These are phyloP conservation scores for Apocheima hispidaria DNA, from an alignment of 2,888 invertebrate species.

Conservation along the genomic window DNA sequence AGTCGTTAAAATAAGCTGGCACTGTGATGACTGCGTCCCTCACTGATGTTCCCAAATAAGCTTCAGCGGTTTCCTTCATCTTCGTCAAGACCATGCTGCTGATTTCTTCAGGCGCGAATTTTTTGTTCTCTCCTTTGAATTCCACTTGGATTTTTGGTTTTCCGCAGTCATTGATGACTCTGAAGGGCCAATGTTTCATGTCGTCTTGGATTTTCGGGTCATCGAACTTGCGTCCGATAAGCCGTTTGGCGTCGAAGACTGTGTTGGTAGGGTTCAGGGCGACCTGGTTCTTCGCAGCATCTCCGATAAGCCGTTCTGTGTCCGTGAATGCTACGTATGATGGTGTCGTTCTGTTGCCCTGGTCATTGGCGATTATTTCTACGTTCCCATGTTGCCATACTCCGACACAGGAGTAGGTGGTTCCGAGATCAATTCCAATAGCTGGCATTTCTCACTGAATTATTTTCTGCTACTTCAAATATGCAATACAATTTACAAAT, in stretches of 20 bases:
- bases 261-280: slow-evolving; percentile 92
- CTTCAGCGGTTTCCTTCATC: slow-evolving; percentile 89
- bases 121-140: slow-evolving; percentile 88
- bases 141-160: slow-evolving; percentile 90
- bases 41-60: slow-evolving; percentile 88
- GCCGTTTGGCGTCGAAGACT: slow-evolving; percentile 90
- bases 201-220: slow-evolving; percentile 92
- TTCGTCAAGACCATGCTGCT: slow-evolving; percentile 88
- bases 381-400: slow-evolving; percentile 94
- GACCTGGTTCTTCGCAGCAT: slow-evolving; percentile 95
- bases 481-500: slow-evolving; percentile 26
- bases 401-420: slow-evolving; percentile 95
- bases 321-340: slow-evolving; percentile 96
- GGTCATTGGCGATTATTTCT: slow-evolving; percentile 95
- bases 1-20: slow-evolving; percentile 92
- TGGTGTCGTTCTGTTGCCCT: slow-evolving; percentile 95
- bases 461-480: slow-evolving; percentile 27
- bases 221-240: slow-evolving; percentile 92
- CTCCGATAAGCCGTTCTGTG: slow-evolving; percentile 93
- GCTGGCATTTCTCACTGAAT: slow-evolving; percentile 66
- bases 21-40: slow-evolving; percentile 93
- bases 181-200: slow-evolving; percentile 94
- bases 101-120: slow-evolving; percentile 89
- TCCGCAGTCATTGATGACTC: slow-evolving; percentile 87
- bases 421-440: slow-evolving; percentile 90